Evolutionary conservation across 2,888 invertebrate genomes (phyloP).

Genomic region (Tipula confusa): DNA sequence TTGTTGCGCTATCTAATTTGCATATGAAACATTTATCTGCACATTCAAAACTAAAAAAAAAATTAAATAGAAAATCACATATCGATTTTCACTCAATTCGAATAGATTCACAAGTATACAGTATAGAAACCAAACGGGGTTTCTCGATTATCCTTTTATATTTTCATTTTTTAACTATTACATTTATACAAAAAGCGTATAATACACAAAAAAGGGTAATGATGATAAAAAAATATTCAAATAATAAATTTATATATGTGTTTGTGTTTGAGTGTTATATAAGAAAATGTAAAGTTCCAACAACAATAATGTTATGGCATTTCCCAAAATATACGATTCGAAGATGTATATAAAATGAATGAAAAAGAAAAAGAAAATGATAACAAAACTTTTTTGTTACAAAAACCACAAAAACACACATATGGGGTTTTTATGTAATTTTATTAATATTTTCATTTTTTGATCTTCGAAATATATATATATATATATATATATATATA

Average conservation of each 20-base stretch:
- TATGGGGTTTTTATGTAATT: neutral
- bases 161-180: too few species aligned
- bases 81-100: slow-evolving; percentile 12
- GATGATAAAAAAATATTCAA: neutral
- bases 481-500: too few species aligned
- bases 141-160: neutral
- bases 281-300: neutral
- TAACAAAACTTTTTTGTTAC: neutral
- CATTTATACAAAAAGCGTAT: neutral
- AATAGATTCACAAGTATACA: neutral
- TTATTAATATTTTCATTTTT: slow-evolving; percentile 13
- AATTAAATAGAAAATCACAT: neutral
- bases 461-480: neutral
- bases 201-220: neutral
- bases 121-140: neutral
- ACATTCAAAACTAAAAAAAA: neutral
- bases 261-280: neutral
- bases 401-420: neutral
- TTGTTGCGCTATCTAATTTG: neutral
- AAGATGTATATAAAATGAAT: neutral
- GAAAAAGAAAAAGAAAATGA: neutral
- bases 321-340: neutral
- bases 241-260: neutral
- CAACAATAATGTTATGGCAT: neutral
- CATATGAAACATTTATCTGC: neutral